A percentile compares a stretch with the other conserved stretches of the same genome.
Evolutionary conservation across 1,140 invertebrate species (phyloP).

Genomic region (Anastrepha ludens): DNA sequence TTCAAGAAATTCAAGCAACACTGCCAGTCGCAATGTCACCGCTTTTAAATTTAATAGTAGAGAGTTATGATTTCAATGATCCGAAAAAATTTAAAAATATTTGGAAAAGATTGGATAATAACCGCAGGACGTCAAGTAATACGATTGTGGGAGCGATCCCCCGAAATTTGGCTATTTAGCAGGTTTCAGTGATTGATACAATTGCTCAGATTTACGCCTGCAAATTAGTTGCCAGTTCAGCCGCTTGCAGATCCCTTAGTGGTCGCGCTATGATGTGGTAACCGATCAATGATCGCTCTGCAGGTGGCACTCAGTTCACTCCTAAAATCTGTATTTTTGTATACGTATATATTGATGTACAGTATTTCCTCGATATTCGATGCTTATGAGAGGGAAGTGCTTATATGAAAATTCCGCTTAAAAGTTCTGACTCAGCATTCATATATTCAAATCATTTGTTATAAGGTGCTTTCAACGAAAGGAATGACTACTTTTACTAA

Average conservation of each 20-base stretch:
- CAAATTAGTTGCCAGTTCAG: not conserved
- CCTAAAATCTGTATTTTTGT: not conserved
- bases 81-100: too few species aligned
- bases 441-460: too few species aligned
- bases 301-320: not conserved
- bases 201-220: not conserved
- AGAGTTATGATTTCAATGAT: too few species aligned
- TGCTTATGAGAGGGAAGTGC: too few species aligned
- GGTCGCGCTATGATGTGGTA: not conserved
- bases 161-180: not conserved
- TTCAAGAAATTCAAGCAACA: not conserved
- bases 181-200: not conserved
- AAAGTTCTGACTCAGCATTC: too few species aligned
- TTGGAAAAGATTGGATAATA: not conserved
- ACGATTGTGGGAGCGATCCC: too few species aligned
- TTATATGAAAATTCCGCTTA: too few species aligned
- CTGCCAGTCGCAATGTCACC: not conserved
- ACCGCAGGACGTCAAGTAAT: too few species aligned
- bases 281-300: not conserved
- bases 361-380: too few species aligned
- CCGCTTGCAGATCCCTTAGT: not conserved
- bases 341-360: not conserved
- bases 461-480: too few species aligned
- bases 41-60: too few species aligned
- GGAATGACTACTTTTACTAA: too few species aligned